Evolutionary conservation across 2,113 vertebrate genomes (phyloP).

Genomic region (Centropristis striata): DNA sequence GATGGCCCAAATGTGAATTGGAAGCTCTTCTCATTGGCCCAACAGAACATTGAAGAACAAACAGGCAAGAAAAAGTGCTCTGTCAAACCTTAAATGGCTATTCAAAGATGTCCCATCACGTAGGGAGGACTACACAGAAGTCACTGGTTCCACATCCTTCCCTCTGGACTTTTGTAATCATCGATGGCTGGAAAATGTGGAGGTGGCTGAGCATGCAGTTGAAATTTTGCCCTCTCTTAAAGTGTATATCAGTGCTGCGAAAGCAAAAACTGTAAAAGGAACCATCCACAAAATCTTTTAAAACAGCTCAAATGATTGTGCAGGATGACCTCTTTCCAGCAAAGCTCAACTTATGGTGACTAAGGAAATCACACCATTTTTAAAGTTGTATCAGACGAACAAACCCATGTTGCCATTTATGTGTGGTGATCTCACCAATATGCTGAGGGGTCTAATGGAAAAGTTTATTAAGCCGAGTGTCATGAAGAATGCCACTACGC

Average conservation of each 20-base stretch:
- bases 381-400: background rate
- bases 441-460: background rate
- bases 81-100: background rate
- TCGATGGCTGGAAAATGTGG: background rate
- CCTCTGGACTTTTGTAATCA: background rate
- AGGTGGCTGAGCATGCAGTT: background rate
- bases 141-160: background rate
- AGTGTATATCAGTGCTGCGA: background rate
- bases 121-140: background rate
- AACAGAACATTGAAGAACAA: background rate
- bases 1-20: background rate
- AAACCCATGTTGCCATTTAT: constrained; percentile 1
- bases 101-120: background rate
- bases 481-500: background rate
- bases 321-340: background rate
- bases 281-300: background rate
- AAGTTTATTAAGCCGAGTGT: background rate
- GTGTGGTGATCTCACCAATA: background rate
- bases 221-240: background rate
- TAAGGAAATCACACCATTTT: background rate
- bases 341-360: background rate
- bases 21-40: background rate
- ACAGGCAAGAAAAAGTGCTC: background rate
- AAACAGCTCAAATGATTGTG: background rate
- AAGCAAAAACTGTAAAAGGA: background rate